phyloP scores from a whole-genome alignment of 1,140 invertebrate species.

The Drosophila takahashii region DNA sequence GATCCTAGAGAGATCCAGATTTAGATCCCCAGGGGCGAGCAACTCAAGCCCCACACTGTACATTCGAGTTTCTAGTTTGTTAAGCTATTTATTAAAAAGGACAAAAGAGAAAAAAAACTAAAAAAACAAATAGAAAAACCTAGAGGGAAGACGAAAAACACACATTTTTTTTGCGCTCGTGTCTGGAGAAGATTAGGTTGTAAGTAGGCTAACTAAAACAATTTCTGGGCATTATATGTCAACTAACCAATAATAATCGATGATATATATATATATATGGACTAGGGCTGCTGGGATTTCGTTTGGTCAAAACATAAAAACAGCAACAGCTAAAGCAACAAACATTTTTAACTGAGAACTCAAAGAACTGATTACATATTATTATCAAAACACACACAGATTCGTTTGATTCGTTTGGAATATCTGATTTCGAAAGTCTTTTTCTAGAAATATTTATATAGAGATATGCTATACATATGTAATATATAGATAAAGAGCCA shows the following conservation, averaged over 20 bases:
- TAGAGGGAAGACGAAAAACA: neutral
- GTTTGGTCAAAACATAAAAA: constrained; percentile 27
- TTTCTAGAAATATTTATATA: constrained; percentile 46
- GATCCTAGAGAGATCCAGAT: constrained; percentile 4
- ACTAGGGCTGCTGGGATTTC: constrained; percentile 42
- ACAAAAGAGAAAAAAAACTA: neutral
- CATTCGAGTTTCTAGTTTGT: constrained; percentile 22
- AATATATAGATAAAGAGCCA: constrained; percentile 23
- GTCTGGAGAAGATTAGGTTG: constrained; percentile 33
- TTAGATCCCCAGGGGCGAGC: neutral
- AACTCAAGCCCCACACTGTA: constrained; percentile 21
- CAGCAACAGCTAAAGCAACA: constrained; percentile 10
- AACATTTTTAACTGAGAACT: constrained; percentile 64
- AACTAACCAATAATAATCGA: constrained; percentile 46
- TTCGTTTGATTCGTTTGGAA: constrained; percentile 13
- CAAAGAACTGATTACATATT: constrained; percentile 78
- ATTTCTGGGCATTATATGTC: constrained; percentile 75
- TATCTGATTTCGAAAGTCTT: constrained; percentile 15
- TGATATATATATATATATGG: constrained; percentile 15
- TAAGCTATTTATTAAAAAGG: constrained; percentile 35
- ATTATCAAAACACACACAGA: constrained; percentile 30
- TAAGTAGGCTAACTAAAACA: constrained; percentile 75
- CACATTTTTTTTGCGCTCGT: constrained; percentile 16
- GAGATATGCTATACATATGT: constrained; percentile 35
- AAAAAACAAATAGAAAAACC: neutral